These are phyloP conservation scores for Lissocephala sabroskyi DNA, from an alignment of 2,888 invertebrate genomes.

Conservation along the genomic window DNA sequence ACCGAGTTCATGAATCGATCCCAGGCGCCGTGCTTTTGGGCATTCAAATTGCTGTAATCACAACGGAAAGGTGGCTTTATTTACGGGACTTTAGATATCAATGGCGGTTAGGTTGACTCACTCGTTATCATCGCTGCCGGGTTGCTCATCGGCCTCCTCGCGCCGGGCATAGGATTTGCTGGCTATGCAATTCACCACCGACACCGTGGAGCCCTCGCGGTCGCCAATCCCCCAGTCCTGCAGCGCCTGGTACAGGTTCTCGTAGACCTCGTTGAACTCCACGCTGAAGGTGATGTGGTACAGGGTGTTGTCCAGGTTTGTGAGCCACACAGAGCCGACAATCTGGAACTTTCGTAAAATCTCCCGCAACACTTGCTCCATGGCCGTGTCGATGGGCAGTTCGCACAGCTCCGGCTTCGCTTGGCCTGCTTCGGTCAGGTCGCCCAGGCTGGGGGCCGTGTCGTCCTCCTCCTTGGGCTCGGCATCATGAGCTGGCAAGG, in stretches of 20 bases:
- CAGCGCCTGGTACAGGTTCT: slow-evolving; percentile 76
- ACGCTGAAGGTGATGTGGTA: slow-evolving; percentile 77
- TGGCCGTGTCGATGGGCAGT: slow-evolving; percentile 51
- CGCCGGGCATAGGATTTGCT: slow-evolving; percentile 52
- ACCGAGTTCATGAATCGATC: slow-evolving; percentile 79
- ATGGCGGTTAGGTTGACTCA: slow-evolving; percentile 1
- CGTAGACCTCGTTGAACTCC: slow-evolving; percentile 76
- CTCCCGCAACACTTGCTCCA: slow-evolving; percentile 73
- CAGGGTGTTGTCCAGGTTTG: slow-evolving; percentile 73
- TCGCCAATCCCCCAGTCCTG: slow-evolving; percentile 77
- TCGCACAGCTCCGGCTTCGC: slow-evolving; percentile 22
- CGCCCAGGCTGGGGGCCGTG: slow-evolving; percentile 3
- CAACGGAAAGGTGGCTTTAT: background rate
- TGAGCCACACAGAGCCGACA: slow-evolving; percentile 75
- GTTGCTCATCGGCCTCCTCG: slow-evolving; percentile 24
- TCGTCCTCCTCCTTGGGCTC: background rate
- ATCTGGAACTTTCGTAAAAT: slow-evolving; percentile 75
- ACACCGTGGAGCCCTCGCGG: slow-evolving; percentile 75
- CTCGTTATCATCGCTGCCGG: slow-evolving; percentile 8
- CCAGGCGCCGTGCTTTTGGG: slow-evolving; percentile 73
- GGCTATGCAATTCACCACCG: slow-evolving; percentile 78
- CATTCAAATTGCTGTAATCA: slow-evolving; percentile 37
- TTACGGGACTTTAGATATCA: background rate
- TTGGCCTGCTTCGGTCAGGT: background rate
- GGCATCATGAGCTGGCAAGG: slow-evolving; percentile 12